Conservation (phyloP, 2,113 vertebrate species). For the Varanus komodoensis region DNA sequence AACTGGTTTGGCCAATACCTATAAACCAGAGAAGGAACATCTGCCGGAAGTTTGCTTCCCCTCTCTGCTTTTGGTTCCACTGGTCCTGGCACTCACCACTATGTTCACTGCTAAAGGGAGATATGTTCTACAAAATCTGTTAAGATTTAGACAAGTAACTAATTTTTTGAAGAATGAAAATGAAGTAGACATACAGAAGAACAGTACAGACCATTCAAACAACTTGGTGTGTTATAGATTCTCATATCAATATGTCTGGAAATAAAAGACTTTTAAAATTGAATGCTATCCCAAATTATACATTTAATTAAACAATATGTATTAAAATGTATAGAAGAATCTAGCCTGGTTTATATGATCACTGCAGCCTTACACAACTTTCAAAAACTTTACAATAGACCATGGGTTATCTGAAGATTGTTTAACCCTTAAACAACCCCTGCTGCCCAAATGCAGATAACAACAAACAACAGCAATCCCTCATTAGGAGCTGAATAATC, state of each 20-base stretch:
- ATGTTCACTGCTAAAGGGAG: not conserved
- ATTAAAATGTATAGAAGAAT: not conserved
- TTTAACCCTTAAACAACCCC: no score
- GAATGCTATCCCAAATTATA: not conserved
- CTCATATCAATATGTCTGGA: not conserved
- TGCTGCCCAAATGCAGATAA: no score
- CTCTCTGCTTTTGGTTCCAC: not conserved
- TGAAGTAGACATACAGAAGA: no score
- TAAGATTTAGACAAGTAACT: not conserved
- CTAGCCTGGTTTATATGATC: no score
- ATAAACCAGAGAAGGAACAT: not conserved
- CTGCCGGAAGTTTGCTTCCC: not conserved
- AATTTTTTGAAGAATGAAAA: not conserved
- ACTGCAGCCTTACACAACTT: no score
- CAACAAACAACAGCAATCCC: no score
- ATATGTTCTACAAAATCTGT: not conserved
- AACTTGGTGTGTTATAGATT: not conserved
- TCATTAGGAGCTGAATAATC: no score
- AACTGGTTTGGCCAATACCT: no score
- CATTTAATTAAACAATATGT: not conserved
- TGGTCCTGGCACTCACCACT: not conserved
- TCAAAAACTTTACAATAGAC: no score
- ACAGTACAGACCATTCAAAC: not conserved
- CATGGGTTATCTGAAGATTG: no score
- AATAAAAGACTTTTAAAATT: not conserved